Evolutionary conservation across 2,888 invertebrate species (phyloP).

Genomic region (Yponomeuta evonymella): DNA sequence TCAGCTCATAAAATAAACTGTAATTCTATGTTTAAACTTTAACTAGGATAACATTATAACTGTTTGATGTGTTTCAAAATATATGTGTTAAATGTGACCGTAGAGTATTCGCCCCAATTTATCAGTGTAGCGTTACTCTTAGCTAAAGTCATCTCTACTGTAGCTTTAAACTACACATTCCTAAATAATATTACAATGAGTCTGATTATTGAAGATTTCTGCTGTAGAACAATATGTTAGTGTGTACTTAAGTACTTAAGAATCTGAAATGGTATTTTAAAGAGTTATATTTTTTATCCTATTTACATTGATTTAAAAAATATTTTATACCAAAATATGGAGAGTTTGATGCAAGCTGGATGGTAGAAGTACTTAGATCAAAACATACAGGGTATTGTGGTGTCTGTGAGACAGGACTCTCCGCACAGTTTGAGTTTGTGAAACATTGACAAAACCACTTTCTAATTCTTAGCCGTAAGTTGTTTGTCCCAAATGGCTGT

Average conservation of each 20-base stretch:
- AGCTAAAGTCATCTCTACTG: slow-evolving; percentile 34
- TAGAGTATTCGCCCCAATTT: slow-evolving; percentile 16
- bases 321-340: slow-evolving; percentile 16
- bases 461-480: slow-evolving; percentile 24
- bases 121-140: slow-evolving; percentile 54
- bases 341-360: slow-evolving; percentile 31
- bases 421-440: slow-evolving; percentile 25
- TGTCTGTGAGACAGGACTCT: slow-evolving; percentile 34
- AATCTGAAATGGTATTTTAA: slow-evolving; percentile 60
- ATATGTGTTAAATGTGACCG: slow-evolving; percentile 8
- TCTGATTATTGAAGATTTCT: slow-evolving; percentile 70
- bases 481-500: slow-evolving; percentile 48
- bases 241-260: slow-evolving; percentile 61
- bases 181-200: slow-evolving; percentile 50
- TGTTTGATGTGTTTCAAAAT: slow-evolving; percentile 16
- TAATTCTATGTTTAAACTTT: slow-evolving; percentile 34
- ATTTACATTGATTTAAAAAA: slow-evolving; percentile 49
- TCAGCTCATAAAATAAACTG: slow-evolving; percentile 57
- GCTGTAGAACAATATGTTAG: slow-evolving; percentile 61
- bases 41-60: neutral
- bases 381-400: slow-evolving; percentile 64
- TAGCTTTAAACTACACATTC: slow-evolving; percentile 72
- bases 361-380: slow-evolving; percentile 49
- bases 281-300: slow-evolving; percentile 72
- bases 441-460: slow-evolving; percentile 40